Percentiles rank a stretch among this genome's conserved stretches.
These are phyloP conservation scores for Drosophila setifemur DNA, from an alignment of 1,140 invertebrate species.

Conservation along the genomic window DNA sequence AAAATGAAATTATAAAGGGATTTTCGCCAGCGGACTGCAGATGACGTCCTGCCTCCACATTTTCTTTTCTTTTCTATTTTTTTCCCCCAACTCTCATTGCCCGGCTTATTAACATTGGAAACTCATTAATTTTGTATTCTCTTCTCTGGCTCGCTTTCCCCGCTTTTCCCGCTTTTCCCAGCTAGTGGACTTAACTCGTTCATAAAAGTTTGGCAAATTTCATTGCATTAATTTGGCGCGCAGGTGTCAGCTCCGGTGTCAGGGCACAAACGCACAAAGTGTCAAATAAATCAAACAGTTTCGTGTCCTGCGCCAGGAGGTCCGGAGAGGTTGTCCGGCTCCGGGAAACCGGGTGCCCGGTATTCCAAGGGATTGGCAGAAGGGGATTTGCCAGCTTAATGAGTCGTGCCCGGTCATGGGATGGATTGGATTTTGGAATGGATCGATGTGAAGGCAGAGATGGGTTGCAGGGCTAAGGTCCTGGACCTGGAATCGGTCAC, in stretches of 20 bases:
- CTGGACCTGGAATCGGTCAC: slow-evolving; percentile 20
- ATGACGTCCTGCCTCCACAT: slow-evolving; percentile 48
- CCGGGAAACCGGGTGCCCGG: neutral
- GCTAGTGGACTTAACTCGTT: slow-evolving; percentile 59
- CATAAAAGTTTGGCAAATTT: slow-evolving; percentile 70
- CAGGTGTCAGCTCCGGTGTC: slow-evolving; percentile 61
- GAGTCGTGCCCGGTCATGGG: slow-evolving; percentile 42
- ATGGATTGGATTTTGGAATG: neutral
- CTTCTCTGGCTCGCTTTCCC: neutral
- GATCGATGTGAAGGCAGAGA: neutral
- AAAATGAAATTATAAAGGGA: slow-evolving; percentile 79
- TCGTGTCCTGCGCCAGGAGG: neutral
- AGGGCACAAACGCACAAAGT: slow-evolving; percentile 37
- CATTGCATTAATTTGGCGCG: slow-evolving; percentile 72
- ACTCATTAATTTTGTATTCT: slow-evolving; percentile 77
- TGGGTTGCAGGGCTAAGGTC: slow-evolving; percentile 5
- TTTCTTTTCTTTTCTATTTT: slow-evolving; percentile 6
- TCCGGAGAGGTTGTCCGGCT: slow-evolving; percentile 11
- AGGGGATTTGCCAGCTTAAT: slow-evolving; percentile 52
- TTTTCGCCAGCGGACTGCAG: slow-evolving; percentile 60
- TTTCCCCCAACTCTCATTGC: too few species aligned
- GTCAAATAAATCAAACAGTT: slow-evolving; percentile 64
- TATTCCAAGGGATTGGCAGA: neutral
- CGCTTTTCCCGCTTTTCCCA: neutral
- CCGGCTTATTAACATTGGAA: slow-evolving; percentile 77